These are phyloP conservation scores for Scolopax rusticola DNA, from an alignment of 2,797 vertebrate species.

Conservation along the genomic window DNA sequence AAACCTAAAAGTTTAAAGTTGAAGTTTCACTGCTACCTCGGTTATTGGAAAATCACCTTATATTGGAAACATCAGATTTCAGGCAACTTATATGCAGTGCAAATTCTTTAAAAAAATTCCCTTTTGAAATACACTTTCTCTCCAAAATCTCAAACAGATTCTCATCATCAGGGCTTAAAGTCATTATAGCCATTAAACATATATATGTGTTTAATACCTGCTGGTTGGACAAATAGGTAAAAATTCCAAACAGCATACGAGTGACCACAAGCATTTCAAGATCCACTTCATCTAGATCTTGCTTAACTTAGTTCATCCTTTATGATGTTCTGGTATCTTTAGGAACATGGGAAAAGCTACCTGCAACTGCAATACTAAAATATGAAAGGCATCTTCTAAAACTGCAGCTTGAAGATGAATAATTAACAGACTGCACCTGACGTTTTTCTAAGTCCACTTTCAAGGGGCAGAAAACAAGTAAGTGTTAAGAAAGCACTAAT, in stretches of 20 bases:
- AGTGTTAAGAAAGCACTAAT: constrained; percentile 45
- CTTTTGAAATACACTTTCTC: not conserved
- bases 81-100: not conserved
- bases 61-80: not conserved
- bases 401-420: not conserved
- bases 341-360: not conserved
- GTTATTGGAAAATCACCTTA: not conserved
- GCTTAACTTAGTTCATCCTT: not conserved
- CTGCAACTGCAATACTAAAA: not conserved
- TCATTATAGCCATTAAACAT: not conserved
- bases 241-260: not conserved
- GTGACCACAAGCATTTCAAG: not conserved
- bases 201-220: not conserved
- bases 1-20: not conserved
- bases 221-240: not conserved
- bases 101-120: not conserved
- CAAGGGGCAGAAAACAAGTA: constrained; percentile 27
- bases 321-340: not conserved
- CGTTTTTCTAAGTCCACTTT: not conserved
- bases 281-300: not conserved
- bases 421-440: not conserved
- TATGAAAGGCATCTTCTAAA: not conserved
- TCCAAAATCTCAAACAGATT: not conserved
- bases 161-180: not conserved
- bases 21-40: not conserved